phyloP scores from a whole-genome alignment of 2,888 invertebrate genomes.

The Microctonus hyperodae region DNA sequence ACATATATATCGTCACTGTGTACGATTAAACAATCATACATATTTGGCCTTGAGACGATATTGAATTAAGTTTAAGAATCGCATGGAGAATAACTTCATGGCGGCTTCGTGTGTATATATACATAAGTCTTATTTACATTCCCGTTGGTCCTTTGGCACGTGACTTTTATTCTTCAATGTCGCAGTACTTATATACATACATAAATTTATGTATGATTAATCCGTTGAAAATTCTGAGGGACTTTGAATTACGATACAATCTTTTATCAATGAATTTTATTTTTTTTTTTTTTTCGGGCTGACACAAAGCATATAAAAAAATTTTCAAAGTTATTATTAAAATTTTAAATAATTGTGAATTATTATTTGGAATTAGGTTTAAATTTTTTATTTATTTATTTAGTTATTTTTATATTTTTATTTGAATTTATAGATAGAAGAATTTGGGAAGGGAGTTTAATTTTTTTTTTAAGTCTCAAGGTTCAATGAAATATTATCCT shows the following conservation, averaged over 20 bases:
- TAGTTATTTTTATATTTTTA: too few relatives aligned
- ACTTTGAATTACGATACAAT: slow-evolving; percentile 5
- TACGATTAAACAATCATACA: not conserved
- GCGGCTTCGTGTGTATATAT: slow-evolving; percentile 7
- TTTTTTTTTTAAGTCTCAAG: not conserved
- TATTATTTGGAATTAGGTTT: too few relatives aligned
- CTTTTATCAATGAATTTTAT: slow-evolving; percentile 3
- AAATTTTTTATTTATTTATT: too few relatives aligned
- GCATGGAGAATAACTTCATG: not conserved
- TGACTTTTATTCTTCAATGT: slow-evolving; percentile 4
- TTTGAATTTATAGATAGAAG: not conserved
- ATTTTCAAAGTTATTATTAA: too few relatives aligned
- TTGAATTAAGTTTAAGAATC: not conserved
- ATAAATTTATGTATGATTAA: not conserved
- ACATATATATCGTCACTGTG: not conserved
- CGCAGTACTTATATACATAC: not conserved
- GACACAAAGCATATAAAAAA: not conserved
- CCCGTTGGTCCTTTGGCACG: slow-evolving; percentile 29
- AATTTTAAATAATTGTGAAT: too few relatives aligned
- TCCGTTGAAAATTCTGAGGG: slow-evolving; percentile 9
- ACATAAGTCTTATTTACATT: slow-evolving; percentile 13
- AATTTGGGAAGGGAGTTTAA: too few relatives aligned
- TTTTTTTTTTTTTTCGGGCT: not conserved
- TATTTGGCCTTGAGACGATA: not conserved
- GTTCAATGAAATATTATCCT: not conserved